A percentile compares a stretch with the other conserved stretches of the same genome.
These are phyloP conservation scores for Cydia amplana DNA, from an alignment of 1,140 invertebrate genomes.

Conservation along the genomic window DNA sequence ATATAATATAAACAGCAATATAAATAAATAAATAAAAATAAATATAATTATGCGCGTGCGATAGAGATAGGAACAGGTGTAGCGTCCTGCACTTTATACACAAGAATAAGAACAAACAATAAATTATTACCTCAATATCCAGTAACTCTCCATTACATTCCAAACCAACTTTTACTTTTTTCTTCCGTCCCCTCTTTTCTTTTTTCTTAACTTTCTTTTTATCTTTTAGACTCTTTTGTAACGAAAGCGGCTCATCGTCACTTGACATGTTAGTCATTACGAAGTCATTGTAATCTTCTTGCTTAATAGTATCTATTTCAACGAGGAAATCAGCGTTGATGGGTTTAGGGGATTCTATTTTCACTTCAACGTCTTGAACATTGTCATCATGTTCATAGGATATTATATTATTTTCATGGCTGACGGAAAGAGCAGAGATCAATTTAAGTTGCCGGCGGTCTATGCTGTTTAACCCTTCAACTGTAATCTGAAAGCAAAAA, in stretches of 20 bases:
- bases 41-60: too few species aligned
- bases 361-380: background rate
- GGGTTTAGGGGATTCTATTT: background rate
- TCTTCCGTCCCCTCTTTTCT: slow-evolving; percentile 39
- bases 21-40: too few species aligned
- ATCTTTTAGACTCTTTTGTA: slow-evolving; percentile 39
- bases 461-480: background rate
- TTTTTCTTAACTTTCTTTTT: slow-evolving; percentile 39
- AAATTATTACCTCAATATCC: background rate
- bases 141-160: slow-evolving; percentile 4
- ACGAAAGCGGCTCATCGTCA: slow-evolving; percentile 37
- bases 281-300: slow-evolving; percentile 31
- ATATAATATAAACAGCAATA: too few species aligned
- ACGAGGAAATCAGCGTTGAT: background rate
- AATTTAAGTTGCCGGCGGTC: slow-evolving; percentile 1
- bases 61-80: too few species aligned
- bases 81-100: too few species aligned
- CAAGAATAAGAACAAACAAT: background rate
- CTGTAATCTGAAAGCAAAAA: background rate
- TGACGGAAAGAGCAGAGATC: background rate
- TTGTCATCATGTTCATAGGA: background rate
- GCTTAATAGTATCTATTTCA: slow-evolving; percentile 1
- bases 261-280: slow-evolving; percentile 18
- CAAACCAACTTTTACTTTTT: slow-evolving; percentile 39
- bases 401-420: background rate